Evolutionary conservation across 2,888 invertebrate species (phyloP).

Genomic region (Noctua janthina): DNA sequence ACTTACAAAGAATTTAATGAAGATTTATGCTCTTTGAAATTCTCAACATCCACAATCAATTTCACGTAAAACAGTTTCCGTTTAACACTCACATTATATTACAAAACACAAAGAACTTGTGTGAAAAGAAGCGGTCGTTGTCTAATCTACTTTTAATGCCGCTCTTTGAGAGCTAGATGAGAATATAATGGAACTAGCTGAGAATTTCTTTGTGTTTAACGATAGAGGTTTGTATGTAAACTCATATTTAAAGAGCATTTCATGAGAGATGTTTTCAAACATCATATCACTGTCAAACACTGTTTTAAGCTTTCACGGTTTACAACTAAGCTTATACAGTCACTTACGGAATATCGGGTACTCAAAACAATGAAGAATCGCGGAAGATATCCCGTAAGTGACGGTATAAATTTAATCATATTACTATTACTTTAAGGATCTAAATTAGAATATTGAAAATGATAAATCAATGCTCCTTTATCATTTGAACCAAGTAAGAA

Average conservation of each 20-base stretch:
- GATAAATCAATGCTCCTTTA: no score
- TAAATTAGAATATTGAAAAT: neutral
- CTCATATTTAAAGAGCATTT: neutral
- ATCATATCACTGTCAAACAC: neutral
- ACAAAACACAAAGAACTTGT: constrained; percentile 34
- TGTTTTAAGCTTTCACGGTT: no score
- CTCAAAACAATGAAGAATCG: no score
- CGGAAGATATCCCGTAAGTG: no score
- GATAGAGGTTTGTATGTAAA: neutral
- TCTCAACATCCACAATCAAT: constrained; percentile 16
- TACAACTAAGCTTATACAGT: no score
- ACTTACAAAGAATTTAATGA: neutral
- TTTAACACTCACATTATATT: constrained; percentile 27
- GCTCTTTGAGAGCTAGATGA: constrained; percentile 50
- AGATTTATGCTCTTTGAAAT: neutral
- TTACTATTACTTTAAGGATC: neutral
- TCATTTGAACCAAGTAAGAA: no score
- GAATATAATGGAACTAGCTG: constrained; percentile 39
- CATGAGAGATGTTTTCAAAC: neutral
- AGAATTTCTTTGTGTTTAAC: neutral
- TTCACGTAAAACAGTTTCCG: constrained; percentile 35
- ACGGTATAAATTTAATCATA: neutral
- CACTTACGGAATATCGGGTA: no score
- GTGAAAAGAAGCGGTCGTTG: constrained; percentile 3
- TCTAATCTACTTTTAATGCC: constrained; percentile 53